Percentiles rank a stretch among this genome's conserved stretches.
Evolutionary conservation across 1,140 invertebrate genomes (phyloP).

Genomic region (Drosophila parabipectinata): DNA sequence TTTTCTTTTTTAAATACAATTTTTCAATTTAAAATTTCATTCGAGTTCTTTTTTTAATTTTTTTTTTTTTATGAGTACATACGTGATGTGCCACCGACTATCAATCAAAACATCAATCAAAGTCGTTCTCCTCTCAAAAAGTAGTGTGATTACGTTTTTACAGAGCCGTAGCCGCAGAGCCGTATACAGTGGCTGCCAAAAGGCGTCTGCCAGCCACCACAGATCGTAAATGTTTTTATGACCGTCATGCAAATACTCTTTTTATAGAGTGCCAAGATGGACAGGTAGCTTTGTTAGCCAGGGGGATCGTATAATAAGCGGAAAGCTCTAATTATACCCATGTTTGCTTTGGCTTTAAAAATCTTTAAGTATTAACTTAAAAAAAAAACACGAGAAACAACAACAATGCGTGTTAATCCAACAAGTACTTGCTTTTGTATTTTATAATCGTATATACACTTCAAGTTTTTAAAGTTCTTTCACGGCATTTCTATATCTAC

Average conservation of each 20-base stretch:
- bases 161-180: conserved; percentile 1
- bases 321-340: conserved; percentile 46
- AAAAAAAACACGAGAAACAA: conserved; percentile 1
- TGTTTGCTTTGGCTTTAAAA: conserved; percentile 46
- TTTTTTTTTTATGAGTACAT: conserved; percentile 20
- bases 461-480: neutral
- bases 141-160: conserved; percentile 8
- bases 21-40: neutral
- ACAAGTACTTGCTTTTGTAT: conserved; percentile 11
- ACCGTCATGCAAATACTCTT: conserved; percentile 11
- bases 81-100: conserved; percentile 22
- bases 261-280: conserved; percentile 27
- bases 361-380: conserved; percentile 11
- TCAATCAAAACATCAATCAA: conserved; percentile 49
- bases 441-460: too few species aligned
- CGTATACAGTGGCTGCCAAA: conserved; percentile 17
- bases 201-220: neutral
- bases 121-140: conserved; percentile 18
- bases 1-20: neutral
- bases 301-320: conserved; percentile 24
- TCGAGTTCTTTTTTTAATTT: neutral
- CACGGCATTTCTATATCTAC: neutral
- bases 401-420: conserved; percentile 22
- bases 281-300: neutral
- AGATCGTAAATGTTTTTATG: conserved; percentile 23